Evolutionary conservation across 2,797 vertebrate species (phyloP), one percentile per base, ranked within the genome.

Genomic region (Urocyon cinereoargenteus): DNA sequence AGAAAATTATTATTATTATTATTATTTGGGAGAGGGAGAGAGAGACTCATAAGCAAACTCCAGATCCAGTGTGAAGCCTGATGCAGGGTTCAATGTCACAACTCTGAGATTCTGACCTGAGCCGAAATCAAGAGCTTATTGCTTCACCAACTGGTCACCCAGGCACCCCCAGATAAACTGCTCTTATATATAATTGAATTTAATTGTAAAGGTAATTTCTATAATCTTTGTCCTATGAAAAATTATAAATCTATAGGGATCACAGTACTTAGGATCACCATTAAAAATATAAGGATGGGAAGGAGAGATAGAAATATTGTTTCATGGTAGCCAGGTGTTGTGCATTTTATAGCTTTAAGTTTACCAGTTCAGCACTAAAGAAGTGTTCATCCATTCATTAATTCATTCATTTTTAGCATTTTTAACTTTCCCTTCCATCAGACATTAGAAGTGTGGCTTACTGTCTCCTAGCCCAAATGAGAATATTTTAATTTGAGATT

Each of bases 151-250:
- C n/a, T 21, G 66, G 66, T 18, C 66, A 68, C 66, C 66, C n/a
- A 68, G 10, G 66, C 34, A n/a, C 18, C n/a, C 66, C 18, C 0
- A 68, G n/a, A 3, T n/a, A 86, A 94, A 13, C 72, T 88, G n/a
- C 8, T 75, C 5, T 91, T 94, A 31, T 49, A 26, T 72, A 18
- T 78, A 73, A 87, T 81, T 64, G 9, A 28, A 61, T 45, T 66
- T 97, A 55, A 84, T 78, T 66, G 3, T 59, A 55, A 94, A 88
- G 34, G 73, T 73, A 83, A 91, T 64, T 93, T 75, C 24, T 10
- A 75, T 91, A 18, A 75, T 66, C 11, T 79, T 85, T 68, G 0
- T 24, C 31, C 24, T 6, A 49, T 6, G 12, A 31, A 16, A 77
- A 86, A 59, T 15, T 40, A 5, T 73, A 31, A n/a, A 31, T 86